Percentiles rank a stretch among this genome's conserved stretches.
Evolutionary conservation across 2,113 vertebrate genomes (phyloP).

Genomic region (Pygathrix nemaeus): DNA sequence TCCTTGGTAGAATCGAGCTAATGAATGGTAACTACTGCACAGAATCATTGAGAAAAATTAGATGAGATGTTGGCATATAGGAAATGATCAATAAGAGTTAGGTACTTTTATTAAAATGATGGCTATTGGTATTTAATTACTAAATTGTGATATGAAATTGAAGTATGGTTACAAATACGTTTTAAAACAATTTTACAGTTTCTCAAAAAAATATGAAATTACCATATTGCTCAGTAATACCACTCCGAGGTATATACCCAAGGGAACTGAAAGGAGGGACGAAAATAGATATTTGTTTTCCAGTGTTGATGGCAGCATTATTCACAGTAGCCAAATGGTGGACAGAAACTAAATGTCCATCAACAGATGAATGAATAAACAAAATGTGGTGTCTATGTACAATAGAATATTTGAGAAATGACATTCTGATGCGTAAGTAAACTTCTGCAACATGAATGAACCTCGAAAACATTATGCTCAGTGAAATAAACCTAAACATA

Average conservation of each 20-base stretch:
- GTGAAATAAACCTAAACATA: background rate
- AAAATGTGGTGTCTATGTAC: background rate
- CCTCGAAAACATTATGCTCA: background rate
- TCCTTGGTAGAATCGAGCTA: background rate
- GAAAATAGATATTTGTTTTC: background rate
- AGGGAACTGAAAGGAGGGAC: background rate
- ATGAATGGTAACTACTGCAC: background rate
- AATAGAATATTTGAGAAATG: background rate
- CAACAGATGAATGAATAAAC: background rate
- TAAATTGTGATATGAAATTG: background rate
- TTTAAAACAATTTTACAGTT: background rate
- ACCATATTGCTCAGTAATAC: background rate
- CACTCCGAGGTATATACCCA: background rate
- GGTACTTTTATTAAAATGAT: background rate
- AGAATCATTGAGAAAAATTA: background rate
- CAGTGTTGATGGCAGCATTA: background rate
- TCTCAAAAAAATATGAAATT: background rate
- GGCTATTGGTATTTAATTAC: background rate
- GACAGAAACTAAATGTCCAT: background rate
- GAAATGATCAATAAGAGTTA: background rate
- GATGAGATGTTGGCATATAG: background rate
- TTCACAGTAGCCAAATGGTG: too few relatives aligned
- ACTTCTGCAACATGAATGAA: background rate
- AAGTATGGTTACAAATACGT: background rate
- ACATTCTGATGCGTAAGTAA: background rate